Conservation (phyloP, 2,797 vertebrate genomes). For the Muraenolepis orangiensis region DNA sequence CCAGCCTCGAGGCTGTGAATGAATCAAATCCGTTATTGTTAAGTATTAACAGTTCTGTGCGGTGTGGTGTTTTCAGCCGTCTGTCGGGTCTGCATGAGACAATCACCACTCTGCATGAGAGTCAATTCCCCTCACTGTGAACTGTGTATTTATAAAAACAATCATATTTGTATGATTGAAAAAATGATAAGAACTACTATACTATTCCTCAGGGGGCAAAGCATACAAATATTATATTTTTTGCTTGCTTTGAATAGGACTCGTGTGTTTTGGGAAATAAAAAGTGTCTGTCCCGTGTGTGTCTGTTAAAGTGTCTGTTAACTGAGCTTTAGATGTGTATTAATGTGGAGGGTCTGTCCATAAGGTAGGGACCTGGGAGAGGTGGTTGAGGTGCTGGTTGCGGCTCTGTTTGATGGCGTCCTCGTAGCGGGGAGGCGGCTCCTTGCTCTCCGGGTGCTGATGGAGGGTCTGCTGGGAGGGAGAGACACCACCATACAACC, state of each 20-base stretch:
- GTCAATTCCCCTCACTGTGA: not conserved
- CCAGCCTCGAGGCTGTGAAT: not conserved
- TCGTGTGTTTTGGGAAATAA: no score
- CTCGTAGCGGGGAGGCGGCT: slow-evolving; percentile 93
- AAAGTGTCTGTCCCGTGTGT: no score
- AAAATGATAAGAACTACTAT: not conserved
- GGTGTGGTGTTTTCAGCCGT: not conserved
- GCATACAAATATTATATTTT: not conserved
- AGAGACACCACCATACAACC: no score
- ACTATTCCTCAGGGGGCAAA: not conserved
- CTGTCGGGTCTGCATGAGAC: not conserved
- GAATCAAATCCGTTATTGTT: not conserved
- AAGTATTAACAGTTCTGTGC: not conserved
- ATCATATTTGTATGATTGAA: not conserved
- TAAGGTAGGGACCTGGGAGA: slow-evolving; percentile 74
- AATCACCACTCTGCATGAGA: no score
- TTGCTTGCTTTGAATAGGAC: not conserved
- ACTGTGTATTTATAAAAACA: not conserved
- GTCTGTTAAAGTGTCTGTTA: no score
- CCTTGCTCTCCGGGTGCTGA: slow-evolving; percentile 80
- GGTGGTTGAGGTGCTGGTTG: slow-evolving; percentile 68
- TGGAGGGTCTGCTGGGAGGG: slow-evolving; percentile 74
- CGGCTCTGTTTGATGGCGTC: slow-evolving; percentile 95
- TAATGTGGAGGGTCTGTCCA: no score
- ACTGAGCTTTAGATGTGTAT: no score